Conservation (phyloP, 2,113 vertebrate genomes). For the Paedocypris sp. region DNA sequence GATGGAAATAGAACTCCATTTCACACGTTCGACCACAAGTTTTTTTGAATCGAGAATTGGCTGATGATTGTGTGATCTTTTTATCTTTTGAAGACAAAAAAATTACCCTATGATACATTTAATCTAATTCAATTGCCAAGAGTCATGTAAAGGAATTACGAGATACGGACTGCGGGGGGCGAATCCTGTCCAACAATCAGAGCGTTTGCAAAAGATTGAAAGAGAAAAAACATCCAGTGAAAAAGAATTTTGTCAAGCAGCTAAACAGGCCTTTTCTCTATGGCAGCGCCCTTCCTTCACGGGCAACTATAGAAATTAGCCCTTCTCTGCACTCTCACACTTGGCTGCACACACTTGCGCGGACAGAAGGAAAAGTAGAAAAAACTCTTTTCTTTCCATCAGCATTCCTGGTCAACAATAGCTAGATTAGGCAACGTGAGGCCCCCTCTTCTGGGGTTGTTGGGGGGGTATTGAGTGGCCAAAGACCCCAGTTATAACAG, state of each 20-base stretch:
- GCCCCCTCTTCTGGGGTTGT: slow-evolving; percentile 92
- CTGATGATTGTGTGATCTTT: not conserved
- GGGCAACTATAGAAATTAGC: slow-evolving; percentile 99
- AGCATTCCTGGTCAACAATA: slow-evolving; percentile 99
- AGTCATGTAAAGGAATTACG: slow-evolving; percentile 35
- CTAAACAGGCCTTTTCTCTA: slow-evolving; percentile 93
- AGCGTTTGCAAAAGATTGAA: slow-evolving; percentile 47
- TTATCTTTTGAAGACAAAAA: slow-evolving; percentile 12
- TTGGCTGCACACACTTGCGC: slow-evolving; percentile 99
- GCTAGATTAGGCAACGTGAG: slow-evolving; percentile 99
- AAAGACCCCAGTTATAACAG: slow-evolving; percentile 99
- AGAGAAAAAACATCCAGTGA: slow-evolving; percentile 55
- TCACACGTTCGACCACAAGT: too few species aligned
- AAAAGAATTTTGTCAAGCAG: slow-evolving; percentile 73
- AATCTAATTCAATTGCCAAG: slow-evolving; percentile 35
- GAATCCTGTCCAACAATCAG: slow-evolving; percentile 54
- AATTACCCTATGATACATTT: slow-evolving; percentile 29
- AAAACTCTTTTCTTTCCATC: slow-evolving; percentile 99
- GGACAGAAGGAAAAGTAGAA: slow-evolving; percentile 78
- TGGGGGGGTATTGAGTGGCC: slow-evolving; percentile 96
- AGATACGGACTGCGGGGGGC: slow-evolving; percentile 36
- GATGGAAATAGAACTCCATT: not conserved
- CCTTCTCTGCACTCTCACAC: slow-evolving; percentile 98
- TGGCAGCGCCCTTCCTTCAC: slow-evolving; percentile 79
- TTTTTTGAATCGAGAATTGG: too few species aligned